These are phyloP conservation scores for Cordilura impudica DNA, from an alignment of 2,888 invertebrate genomes.

Conservation along the genomic window DNA sequence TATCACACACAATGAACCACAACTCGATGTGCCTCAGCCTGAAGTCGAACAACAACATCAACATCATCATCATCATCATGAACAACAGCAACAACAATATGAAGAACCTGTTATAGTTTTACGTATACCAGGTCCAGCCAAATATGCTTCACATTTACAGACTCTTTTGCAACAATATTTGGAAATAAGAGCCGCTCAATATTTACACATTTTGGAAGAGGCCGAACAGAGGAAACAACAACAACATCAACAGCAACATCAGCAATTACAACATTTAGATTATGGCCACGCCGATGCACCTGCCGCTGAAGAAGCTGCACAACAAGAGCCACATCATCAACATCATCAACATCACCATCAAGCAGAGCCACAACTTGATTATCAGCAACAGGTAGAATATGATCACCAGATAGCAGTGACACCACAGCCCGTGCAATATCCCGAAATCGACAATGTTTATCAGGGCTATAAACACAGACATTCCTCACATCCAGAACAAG, in stretches of 20 bases:
- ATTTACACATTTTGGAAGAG: slow-evolving; percentile 74
- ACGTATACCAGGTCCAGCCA: slow-evolving; percentile 76
- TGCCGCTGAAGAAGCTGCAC: slow-evolving; percentile 17
- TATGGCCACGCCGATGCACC: slow-evolving; percentile 16
- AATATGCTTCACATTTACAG: slow-evolving; percentile 77
- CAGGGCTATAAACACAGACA: slow-evolving; percentile 73
- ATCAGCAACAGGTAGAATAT: slow-evolving; percentile 68
- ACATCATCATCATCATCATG: slow-evolving; percentile 8
- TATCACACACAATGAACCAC: slow-evolving; percentile 53
- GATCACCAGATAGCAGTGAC: slow-evolving; percentile 67
- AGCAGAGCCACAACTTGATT: slow-evolving; percentile 54
- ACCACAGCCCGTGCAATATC: slow-evolving; percentile 68
- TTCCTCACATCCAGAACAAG: slow-evolving; percentile 61
- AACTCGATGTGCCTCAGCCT: slow-evolving; percentile 58
- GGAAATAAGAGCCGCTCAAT: slow-evolving; percentile 77
- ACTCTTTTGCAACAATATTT: slow-evolving; percentile 76
- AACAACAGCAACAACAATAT: slow-evolving; percentile 60
- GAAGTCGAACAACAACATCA: slow-evolving; percentile 39
- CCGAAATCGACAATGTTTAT: slow-evolving; percentile 73
- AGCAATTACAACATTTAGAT: slow-evolving; percentile 53
- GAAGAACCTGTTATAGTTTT: slow-evolving; percentile 77
- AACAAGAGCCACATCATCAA: slow-evolving; percentile 51
- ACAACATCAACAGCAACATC: slow-evolving; percentile 61
- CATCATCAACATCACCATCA: slow-evolving; percentile 35
- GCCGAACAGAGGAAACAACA: slow-evolving; percentile 72